phyloP scores from a whole-genome alignment of 2,888 invertebrate species.

The Drosophila borborema region DNA sequence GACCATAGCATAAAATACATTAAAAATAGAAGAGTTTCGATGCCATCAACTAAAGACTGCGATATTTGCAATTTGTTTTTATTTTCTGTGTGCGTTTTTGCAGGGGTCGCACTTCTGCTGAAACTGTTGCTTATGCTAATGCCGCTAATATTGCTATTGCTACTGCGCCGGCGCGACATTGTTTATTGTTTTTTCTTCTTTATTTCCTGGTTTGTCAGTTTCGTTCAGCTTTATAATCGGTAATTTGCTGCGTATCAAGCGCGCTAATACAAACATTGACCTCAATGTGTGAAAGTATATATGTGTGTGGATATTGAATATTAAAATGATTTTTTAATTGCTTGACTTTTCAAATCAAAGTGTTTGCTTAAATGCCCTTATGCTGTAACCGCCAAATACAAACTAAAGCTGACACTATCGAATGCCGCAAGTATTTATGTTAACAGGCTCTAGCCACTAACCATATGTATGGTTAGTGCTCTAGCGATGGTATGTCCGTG shows the following conservation, averaged over 20 bases:
- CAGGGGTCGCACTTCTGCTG: slow-evolving; percentile 56
- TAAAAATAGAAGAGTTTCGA: slow-evolving; percentile 58
- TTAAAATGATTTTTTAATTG: neutral
- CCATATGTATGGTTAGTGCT: no score
- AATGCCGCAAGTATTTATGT: neutral
- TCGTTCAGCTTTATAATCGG: slow-evolving; percentile 58
- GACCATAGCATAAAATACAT: slow-evolving; percentile 42
- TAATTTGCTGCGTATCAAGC: slow-evolving; percentile 54
- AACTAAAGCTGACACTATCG: neutral
- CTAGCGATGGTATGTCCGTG: neutral
- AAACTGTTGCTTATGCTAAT: slow-evolving; percentile 53
- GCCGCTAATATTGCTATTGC: slow-evolving; percentile 11
- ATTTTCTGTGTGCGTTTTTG: slow-evolving; percentile 27
- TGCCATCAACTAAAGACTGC: slow-evolving; percentile 47
- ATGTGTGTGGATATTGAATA: slow-evolving; percentile 7
- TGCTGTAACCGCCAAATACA: neutral
- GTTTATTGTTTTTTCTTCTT: slow-evolving; percentile 58
- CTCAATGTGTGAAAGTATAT: slow-evolving; percentile 49
- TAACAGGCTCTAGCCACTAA: neutral
- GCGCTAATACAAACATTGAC: slow-evolving; percentile 62
- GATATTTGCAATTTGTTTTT: slow-evolving; percentile 59
- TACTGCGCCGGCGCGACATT: slow-evolving; percentile 43
- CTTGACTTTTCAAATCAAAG: neutral
- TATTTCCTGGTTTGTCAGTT: slow-evolving; percentile 70
- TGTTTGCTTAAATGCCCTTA: neutral